A percentile compares a stretch with the other conserved stretches of the same genome.
These are phyloP conservation scores for Bothrops jararaca DNA, from an alignment of 2,113 vertebrate species.

Conservation along the genomic window DNA sequence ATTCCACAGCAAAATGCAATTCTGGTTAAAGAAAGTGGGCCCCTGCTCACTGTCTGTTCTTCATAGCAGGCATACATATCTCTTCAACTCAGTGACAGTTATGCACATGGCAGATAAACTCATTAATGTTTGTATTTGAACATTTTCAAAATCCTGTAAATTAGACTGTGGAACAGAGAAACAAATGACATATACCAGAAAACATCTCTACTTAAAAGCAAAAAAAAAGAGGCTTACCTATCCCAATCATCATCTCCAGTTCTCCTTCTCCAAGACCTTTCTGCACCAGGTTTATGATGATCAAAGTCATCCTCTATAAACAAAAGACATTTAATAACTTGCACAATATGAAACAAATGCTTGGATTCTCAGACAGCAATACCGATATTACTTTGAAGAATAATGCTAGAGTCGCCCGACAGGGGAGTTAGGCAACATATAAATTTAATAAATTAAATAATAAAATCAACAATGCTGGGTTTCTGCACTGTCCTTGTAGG, in stretches of 20 bases:
- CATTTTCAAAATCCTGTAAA: not conserved
- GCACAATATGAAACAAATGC: slow-evolving; percentile 19
- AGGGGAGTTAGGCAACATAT: not conserved
- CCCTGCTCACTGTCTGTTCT: not conserved
- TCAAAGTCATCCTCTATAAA: slow-evolving; percentile 89
- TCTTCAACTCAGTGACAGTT: slow-evolving; percentile 8
- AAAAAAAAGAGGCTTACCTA: slow-evolving; percentile 71
- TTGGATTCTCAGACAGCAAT: not conserved
- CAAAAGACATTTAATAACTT: slow-evolving; percentile 36
- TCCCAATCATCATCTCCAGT: slow-evolving; percentile 88
- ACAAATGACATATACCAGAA: not conserved
- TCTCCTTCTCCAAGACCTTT: slow-evolving; percentile 90
- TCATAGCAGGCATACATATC: slow-evolving; percentile 30
- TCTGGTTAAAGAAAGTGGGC: not conserved
- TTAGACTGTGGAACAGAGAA: not conserved
- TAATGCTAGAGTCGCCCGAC: not conserved
- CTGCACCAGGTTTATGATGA: slow-evolving; percentile 94
- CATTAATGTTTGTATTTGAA: slow-evolving; percentile 35
- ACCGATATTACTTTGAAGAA: not conserved
- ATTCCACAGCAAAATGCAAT: not conserved
- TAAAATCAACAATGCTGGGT: not conserved
- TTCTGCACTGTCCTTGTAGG: not conserved
- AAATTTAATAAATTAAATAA: not conserved
- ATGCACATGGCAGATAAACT: slow-evolving; percentile 36
- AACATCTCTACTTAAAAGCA: not conserved